Evolutionary conservation across 2,888 invertebrate genomes (phyloP).

Genomic region (Drosophila formosana): DNA sequence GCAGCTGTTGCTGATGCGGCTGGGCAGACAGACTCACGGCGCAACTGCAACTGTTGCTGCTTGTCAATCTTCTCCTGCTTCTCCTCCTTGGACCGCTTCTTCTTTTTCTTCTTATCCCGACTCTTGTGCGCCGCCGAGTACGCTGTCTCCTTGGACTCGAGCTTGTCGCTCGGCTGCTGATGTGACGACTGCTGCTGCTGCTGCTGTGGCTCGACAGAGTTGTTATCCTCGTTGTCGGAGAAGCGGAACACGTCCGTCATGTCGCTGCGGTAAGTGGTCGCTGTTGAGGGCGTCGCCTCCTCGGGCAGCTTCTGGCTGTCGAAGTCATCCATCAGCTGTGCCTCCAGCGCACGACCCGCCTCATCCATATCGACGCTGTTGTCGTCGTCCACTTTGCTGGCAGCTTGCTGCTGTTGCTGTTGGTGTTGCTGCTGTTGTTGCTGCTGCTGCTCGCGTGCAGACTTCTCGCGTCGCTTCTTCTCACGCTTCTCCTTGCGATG

Average conservation of each 20-base stretch:
- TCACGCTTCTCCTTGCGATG: constrained; percentile 87
- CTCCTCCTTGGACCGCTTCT: constrained; percentile 93
- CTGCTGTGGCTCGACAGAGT: constrained; percentile 83
- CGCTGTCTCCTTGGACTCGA: constrained; percentile 37
- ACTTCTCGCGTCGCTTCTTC: constrained; percentile 88
- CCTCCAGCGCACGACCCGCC: constrained; percentile 93
- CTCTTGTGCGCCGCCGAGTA: constrained; percentile 83
- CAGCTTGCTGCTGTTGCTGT: constrained; percentile 60
- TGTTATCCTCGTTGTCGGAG: constrained; percentile 87
- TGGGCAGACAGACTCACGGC: constrained; percentile 59
- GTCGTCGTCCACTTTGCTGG: constrained; percentile 86
- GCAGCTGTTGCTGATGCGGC: constrained; percentile 43
- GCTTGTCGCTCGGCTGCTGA: constrained; percentile 33
- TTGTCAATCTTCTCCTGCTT: constrained; percentile 80
- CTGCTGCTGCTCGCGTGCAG: constrained; percentile 76
- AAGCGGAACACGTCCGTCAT: constrained; percentile 88
- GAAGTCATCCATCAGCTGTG: constrained; percentile 90
- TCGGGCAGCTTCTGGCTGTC: constrained; percentile 86
- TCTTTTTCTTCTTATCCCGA: constrained; percentile 93
- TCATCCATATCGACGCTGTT: constrained; percentile 93
- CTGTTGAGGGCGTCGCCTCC: constrained; percentile 84
- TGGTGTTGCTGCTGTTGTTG: constrained; percentile 57
- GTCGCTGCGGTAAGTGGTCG: constrained; percentile 83
- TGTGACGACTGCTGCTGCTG: constrained; percentile 33
- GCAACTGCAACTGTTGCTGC: constrained; percentile 86